These are phyloP conservation scores for Hydrotaea cyrtoneurina DNA, from an alignment of 2,888 invertebrate species.

Conservation along the genomic window DNA sequence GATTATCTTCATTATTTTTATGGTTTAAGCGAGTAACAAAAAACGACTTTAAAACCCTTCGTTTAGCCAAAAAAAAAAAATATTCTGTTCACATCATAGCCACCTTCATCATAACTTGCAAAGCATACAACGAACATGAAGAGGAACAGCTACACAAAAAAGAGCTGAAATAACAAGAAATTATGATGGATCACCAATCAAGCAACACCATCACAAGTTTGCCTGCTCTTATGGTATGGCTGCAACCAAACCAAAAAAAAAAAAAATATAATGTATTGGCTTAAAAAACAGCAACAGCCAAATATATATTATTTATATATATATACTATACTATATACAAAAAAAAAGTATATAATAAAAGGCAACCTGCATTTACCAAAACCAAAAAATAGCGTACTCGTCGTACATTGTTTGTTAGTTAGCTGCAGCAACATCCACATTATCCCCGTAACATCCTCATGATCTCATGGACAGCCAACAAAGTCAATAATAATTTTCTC, in stretches of 20 bases:
- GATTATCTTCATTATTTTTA: constrained; percentile 36
- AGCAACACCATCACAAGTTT: constrained; percentile 75
- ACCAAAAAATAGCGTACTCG: background rate
- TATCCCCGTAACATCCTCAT: constrained; percentile 33
- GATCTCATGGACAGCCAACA: constrained; percentile 5
- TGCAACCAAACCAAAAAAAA: constrained; percentile 57
- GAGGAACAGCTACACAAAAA: constrained; percentile 37
- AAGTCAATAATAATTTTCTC: constrained; percentile 65
- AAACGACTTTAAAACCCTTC: constrained; percentile 45
- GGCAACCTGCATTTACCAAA: constrained; percentile 59
- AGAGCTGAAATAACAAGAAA: constrained; percentile 67
- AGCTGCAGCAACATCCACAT: constrained; percentile 22
- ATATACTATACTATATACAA: constrained; percentile 33
- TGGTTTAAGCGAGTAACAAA: background rate
- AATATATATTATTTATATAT: constrained; percentile 21
- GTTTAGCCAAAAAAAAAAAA: constrained; percentile 37
- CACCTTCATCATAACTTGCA: constrained; percentile 15
- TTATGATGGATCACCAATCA: constrained; percentile 81
- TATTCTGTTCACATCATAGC: constrained; percentile 17
- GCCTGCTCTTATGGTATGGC: background rate
- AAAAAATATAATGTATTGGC: constrained; percentile 46
- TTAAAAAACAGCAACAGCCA: no score
- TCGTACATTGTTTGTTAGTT: constrained; percentile 40
- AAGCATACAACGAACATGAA: background rate
- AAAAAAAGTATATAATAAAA: constrained; percentile 39